phyloP scores from a whole-genome alignment of 2,888 invertebrate genomes.

The Lithophane leautieri region DNA sequence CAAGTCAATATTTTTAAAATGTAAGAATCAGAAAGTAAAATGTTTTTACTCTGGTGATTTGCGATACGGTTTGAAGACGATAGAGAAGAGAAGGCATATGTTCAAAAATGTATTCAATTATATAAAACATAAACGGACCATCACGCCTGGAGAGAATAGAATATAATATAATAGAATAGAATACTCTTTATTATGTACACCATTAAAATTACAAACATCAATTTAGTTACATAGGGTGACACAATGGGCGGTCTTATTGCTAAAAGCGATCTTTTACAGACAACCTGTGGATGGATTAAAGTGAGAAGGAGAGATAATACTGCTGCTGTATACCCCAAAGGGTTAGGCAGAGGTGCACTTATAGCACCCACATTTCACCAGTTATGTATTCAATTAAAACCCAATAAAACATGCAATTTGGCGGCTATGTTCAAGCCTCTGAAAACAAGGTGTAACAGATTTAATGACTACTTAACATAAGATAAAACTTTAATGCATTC shows the following conservation, averaged over 20 bases:
- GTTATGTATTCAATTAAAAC: background rate
- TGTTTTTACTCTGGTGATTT: background rate
- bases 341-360: background rate
- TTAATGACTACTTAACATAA: slow-evolving; percentile 12
- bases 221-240: too few species aligned
- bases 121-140: background rate
- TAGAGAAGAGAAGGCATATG: background rate
- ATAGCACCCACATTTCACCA: background rate
- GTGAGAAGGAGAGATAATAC: too few species aligned
- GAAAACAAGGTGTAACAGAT: background rate
- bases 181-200: too few species aligned
- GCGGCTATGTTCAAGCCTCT: background rate
- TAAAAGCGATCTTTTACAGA: too few species aligned
- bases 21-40: too few species aligned
- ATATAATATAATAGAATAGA: too few species aligned
- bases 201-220: too few species aligned
- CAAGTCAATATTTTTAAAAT: background rate
- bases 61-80: background rate
- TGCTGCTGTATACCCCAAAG: background rate
- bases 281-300: too few species aligned
- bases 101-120: background rate
- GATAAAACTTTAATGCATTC: slow-evolving; percentile 11
- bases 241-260: too few species aligned
- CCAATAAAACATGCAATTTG: background rate
- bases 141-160: too few species aligned